These are phyloP conservation scores for Callimorpha dominula DNA, from an alignment of 2,888 invertebrate species.

Conservation along the genomic window DNA sequence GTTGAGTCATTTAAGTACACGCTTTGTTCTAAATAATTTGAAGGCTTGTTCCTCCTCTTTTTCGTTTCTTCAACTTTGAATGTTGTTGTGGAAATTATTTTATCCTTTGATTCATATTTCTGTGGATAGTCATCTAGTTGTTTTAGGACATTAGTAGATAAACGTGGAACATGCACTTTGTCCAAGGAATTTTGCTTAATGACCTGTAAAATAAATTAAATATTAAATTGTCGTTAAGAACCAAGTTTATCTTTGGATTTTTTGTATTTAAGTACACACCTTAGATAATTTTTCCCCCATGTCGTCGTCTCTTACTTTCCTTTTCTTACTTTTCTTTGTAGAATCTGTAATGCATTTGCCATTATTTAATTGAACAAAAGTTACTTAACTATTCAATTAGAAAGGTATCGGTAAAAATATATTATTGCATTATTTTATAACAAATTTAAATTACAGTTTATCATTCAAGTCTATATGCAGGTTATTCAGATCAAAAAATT, in stretches of 20 bases:
- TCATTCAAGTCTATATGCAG: background rate
- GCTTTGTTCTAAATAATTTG: slow-evolving; percentile 79
- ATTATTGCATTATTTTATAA: background rate
- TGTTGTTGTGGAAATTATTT: slow-evolving; percentile 69
- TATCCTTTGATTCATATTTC: slow-evolving; percentile 49
- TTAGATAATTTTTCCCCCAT: slow-evolving; percentile 56
- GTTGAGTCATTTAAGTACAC: slow-evolving; percentile 70
- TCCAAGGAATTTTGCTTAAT: slow-evolving; percentile 66
- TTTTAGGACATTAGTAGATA: slow-evolving; percentile 68
- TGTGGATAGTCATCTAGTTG: slow-evolving; percentile 70
- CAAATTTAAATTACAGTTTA: background rate
- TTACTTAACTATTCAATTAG: background rate
- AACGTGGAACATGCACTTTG: slow-evolving; percentile 67
- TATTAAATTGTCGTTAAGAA: background rate
- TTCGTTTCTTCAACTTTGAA: slow-evolving; percentile 71
- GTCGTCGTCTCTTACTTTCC: slow-evolving; percentile 72
- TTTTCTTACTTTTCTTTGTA: slow-evolving; percentile 64
- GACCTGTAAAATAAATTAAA: slow-evolving; percentile 55
- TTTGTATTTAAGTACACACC: slow-evolving; percentile 52
- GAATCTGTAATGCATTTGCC: slow-evolving; percentile 31
- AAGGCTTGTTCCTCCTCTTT: slow-evolving; percentile 72
- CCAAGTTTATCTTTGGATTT: background rate
- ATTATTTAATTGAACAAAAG: background rate
- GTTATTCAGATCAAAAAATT: no score
- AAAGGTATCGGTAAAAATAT: background rate